phyloP scores from a whole-genome alignment of 2,888 invertebrate genomes.

The Pogonocherus hispidulus region DNA sequence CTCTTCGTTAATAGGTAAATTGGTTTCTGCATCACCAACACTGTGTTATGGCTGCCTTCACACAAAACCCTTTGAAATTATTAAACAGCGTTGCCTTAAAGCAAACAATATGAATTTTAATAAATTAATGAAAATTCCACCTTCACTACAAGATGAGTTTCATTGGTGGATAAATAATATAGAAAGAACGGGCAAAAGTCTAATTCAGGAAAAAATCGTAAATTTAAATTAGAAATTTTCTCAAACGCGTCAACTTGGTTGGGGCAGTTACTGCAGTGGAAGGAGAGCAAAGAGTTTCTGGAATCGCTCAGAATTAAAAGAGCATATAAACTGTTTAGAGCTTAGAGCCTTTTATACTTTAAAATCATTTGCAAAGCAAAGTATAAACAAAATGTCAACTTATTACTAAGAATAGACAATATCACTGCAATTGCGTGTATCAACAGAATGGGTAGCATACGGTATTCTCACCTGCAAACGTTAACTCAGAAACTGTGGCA shows the following conservation, averaged over 20 bases:
- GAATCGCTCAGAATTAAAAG: not conserved
- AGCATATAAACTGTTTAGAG: conserved; percentile 1
- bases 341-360: not conserved
- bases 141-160: not conserved
- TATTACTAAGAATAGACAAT: conserved; percentile 2
- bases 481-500: not conserved
- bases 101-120: not conserved
- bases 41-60: not conserved
- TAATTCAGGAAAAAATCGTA: no score
- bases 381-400: not conserved
- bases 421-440: not conserved
- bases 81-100: not conserved
- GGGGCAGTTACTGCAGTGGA: not conserved
- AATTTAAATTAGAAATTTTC: not conserved
- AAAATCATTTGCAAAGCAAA: not conserved
- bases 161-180: not conserved
- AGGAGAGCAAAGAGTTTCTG: not conserved
- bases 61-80: not conserved
- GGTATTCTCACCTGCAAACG: not conserved
- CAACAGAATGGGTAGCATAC: not conserved
- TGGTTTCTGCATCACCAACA: not conserved
- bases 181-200: not conserved
- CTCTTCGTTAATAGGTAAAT: not conserved
- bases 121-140: not conserved
- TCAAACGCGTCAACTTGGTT: conserved; percentile 1